Conservation (phyloP, 2,888 invertebrate genomes). For the Acanthosepion pharaonis region DNA sequence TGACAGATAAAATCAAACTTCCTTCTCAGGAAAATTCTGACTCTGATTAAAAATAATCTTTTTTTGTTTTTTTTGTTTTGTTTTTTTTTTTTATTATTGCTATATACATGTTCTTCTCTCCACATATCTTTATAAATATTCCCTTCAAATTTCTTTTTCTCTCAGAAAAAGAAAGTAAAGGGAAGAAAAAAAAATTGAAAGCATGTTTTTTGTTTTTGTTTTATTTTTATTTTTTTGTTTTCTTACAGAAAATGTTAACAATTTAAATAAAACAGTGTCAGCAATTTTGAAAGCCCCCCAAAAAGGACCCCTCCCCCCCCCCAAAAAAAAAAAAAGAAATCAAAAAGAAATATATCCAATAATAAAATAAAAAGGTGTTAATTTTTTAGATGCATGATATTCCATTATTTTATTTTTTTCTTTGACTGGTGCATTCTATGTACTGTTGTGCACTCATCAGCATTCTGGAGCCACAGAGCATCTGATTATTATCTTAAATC, state of each 20-base stretch:
- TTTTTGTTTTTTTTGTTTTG: not conserved
- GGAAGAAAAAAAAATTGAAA: no score
- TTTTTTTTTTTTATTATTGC: not conserved
- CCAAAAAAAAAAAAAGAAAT: no score
- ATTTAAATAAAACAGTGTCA: not conserved
- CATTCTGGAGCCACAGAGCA: no score
- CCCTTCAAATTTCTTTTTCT: not conserved
- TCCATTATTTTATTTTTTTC: no score
- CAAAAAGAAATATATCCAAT: no score
- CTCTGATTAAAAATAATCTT: conserved; percentile 46
- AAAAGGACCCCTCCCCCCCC: no score
- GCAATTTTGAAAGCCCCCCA: not conserved
- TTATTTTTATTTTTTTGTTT: not conserved
- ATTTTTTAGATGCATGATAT: no score
- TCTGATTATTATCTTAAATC: not conserved
- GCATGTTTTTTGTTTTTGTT: no score
- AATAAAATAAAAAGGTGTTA: no score
- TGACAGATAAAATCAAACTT: conserved; percentile 55
- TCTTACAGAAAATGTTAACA: not conserved
- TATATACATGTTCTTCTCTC: not conserved
- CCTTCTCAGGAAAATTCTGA: conserved; percentile 40
- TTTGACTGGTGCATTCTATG: no score
- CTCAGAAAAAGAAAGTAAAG: not conserved
- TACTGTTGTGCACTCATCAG: no score
- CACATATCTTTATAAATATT: no score